A percentile compares a stretch with the other conserved stretches of the same genome.
These are phyloP conservation scores for Caenorhabditis sp. DNA, from an alignment of 2,888 invertebrate species.

Conservation along the genomic window DNA sequence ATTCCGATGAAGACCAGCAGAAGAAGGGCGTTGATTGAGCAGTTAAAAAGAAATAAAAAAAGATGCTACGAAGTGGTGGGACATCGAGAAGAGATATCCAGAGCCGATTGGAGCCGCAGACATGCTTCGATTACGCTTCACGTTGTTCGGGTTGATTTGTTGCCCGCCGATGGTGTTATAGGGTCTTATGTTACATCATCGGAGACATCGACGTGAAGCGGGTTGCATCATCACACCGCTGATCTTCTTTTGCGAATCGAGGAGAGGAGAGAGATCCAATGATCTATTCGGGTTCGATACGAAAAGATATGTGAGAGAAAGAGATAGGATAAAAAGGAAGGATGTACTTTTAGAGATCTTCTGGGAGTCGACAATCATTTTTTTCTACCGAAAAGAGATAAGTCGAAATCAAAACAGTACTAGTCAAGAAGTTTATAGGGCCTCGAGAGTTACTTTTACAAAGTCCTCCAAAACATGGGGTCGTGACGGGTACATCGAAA, in stretches of 20 bases:
- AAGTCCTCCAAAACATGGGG: too few species aligned
- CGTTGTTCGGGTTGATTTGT: slow-evolving; percentile 54
- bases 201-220: not conserved
- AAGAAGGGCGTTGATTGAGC: slow-evolving; percentile 48
- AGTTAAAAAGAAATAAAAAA: slow-evolving; percentile 54
- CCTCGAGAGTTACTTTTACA: too few species aligned
- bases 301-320: slow-evolving; percentile 11
- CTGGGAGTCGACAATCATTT: too few species aligned
- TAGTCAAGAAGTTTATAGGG: too few species aligned
- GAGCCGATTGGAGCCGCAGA: slow-evolving; percentile 6
- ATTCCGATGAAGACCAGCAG: too few species aligned
- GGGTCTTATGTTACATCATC: not conserved
- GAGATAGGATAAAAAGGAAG: not conserved
- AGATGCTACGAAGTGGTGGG: not conserved
- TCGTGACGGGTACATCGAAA: too few species aligned
- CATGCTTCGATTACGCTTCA: slow-evolving; percentile 17
- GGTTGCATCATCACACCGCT: slow-evolving; percentile 1
- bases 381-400: too few species aligned
- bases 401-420: too few species aligned
- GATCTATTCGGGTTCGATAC: slow-evolving; percentile 46
- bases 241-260: not conserved
- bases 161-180: slow-evolving; percentile 44
- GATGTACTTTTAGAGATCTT: slow-evolving; percentile 29
- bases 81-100: not conserved
- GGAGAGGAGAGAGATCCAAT: slow-evolving; percentile 37